Percentiles rank a stretch among this genome's conserved stretches.
phyloP scores from a whole-genome alignment of 2,797 vertebrate genomes.

The Eulemur albifrons region DNA sequence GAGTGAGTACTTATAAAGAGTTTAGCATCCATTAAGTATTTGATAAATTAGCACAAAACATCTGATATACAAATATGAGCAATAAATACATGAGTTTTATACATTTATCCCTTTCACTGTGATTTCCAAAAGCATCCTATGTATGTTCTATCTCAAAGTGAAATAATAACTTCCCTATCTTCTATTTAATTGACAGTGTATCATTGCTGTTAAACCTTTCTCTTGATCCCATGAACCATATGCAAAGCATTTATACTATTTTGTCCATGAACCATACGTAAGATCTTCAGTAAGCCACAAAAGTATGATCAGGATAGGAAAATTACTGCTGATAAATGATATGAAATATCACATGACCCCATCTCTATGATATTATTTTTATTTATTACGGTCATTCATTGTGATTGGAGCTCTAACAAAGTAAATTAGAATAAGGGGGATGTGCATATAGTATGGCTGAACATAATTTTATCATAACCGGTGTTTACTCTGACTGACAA shows the following conservation, averaged over 20 bases:
- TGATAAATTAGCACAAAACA: neutral
- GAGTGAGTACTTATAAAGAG: neutral
- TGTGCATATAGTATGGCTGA: neutral
- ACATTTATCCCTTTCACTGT: neutral
- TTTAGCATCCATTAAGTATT: neutral
- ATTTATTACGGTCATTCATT: neutral
- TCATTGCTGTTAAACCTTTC: neutral
- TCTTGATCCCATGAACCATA: neutral
- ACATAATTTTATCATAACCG: neutral
- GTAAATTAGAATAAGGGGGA: neutral
- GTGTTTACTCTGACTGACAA: neutral
- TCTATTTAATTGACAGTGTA: neutral
- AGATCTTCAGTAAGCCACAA: neutral
- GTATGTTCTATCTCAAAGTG: neutral
- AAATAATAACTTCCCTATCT: neutral
- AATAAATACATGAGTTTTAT: neutral
- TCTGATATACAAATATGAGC: neutral
- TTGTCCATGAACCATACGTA: neutral
- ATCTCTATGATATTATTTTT: neutral
- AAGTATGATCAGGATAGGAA: neutral
- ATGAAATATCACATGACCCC: neutral
- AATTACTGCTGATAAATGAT: neutral
- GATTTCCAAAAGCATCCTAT: neutral
- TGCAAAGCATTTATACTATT: neutral
- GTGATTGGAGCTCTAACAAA: neutral